Evolutionary conservation across 2,797 vertebrate species (phyloP).

Genomic region (Rhyacichthys aspro): DNA sequence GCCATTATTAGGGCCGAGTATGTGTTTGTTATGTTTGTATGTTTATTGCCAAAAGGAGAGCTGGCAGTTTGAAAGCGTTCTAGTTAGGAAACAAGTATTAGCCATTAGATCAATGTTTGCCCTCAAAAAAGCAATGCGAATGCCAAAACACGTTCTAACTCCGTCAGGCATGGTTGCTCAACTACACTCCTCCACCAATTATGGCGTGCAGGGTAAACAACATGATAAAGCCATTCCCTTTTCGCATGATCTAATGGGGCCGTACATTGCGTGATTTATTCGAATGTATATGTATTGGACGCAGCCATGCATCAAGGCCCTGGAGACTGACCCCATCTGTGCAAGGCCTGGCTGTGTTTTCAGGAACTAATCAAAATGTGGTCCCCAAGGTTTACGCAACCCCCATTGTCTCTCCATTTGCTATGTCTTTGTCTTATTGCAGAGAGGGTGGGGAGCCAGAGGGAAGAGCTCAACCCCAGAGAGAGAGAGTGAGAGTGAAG

Average conservation of each 20-base stretch:
- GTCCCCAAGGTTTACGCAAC: constrained; percentile 61
- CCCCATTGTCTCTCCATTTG: constrained; percentile 70
- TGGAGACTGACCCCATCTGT: constrained; percentile 79
- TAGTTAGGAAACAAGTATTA: constrained; percentile 46
- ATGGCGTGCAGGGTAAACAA: constrained; percentile 32
- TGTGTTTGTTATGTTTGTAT: constrained; percentile 42
- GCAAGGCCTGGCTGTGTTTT: constrained; percentile 63
- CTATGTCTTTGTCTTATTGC: constrained; percentile 74
- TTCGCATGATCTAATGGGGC: constrained; percentile 23
- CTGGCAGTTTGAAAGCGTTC: constrained; percentile 32
- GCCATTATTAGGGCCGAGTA: constrained; percentile 40
- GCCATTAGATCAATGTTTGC: constrained; percentile 48
- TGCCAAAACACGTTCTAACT: constrained; percentile 36
- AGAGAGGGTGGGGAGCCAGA: constrained; percentile 61
- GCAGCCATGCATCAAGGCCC: constrained; percentile 65
- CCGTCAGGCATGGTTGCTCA: constrained; percentile 41
- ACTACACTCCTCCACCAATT: constrained; percentile 38
- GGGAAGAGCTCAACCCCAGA: constrained; percentile 60
- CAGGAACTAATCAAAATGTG: constrained; percentile 72
- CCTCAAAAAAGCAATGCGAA: constrained; percentile 47
- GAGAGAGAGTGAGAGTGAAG: constrained; percentile 8
- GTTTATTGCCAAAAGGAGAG: constrained; percentile 46
- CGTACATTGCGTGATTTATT: constrained; percentile 38
- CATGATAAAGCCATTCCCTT: constrained; percentile 37
- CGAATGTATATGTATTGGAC: constrained; percentile 52